A percentile compares a stretch with the other conserved stretches of the same genome.
These are phyloP conservation scores for Micromussa lordhowensis DNA, from an alignment of 92 coral and sea anemone genomes.

Conservation along the genomic window DNA sequence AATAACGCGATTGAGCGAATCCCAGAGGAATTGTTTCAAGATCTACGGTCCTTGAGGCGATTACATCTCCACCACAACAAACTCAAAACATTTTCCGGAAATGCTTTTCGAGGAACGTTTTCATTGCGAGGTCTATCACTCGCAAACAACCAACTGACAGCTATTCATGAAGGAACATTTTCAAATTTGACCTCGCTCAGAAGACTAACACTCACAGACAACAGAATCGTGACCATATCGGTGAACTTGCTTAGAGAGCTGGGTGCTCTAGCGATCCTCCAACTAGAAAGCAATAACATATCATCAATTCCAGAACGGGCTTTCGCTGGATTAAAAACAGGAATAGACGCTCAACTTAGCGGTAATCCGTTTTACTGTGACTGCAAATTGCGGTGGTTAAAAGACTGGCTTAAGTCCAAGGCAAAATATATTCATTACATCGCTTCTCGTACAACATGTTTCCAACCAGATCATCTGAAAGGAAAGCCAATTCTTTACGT, in stretches of 20 bases:
- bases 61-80: constrained; percentile 81
- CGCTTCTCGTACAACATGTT: constrained; percentile 64
- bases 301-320: constrained; percentile 70
- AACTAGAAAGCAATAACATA: constrained; percentile 71
- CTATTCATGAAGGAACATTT: constrained; percentile 64
- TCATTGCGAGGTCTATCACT: constrained; percentile 71
- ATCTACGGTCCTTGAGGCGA: constrained; percentile 77
- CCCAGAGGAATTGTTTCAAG: constrained; percentile 77
- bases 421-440: constrained; percentile 58
- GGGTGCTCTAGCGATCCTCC: constrained; percentile 31
- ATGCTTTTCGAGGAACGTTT: constrained; percentile 71
- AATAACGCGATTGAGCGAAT: constrained; percentile 76
- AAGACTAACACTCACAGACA: constrained; percentile 76
- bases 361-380: constrained; percentile 95
- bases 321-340: constrained; percentile 69
- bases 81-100: constrained; percentile 71
- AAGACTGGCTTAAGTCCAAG: constrained; percentile 75
- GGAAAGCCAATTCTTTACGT: constrained; percentile 68
- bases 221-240: constrained; percentile 67
- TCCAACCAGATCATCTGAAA: constrained; percentile 69
- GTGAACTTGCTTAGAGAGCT: constrained; percentile 42
- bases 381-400: constrained; percentile 92
- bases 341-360: constrained; percentile 65
- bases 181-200: constrained; percentile 61
- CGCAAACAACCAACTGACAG: constrained; percentile 76